Evolutionary conservation across 2,113 vertebrate species (phyloP), one percentile per base, ranked within the genome.

Genomic region (Gulo gulo): DNA sequence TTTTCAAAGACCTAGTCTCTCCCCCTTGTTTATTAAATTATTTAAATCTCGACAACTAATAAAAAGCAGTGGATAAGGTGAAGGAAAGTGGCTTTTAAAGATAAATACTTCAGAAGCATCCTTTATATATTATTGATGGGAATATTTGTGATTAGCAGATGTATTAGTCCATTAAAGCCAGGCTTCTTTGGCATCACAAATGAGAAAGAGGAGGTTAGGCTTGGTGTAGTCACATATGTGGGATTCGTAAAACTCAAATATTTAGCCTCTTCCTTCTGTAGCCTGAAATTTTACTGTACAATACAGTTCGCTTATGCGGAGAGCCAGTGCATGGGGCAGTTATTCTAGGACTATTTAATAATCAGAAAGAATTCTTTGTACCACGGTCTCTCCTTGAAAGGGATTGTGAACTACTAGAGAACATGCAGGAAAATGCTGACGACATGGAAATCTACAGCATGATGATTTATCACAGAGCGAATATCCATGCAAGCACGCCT

Each of bases 1-100:
- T 71, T 67, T 92, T 65, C 69, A 74, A 82, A 88, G 73, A 86
- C 5, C 23, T 57, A 71, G 57, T 81, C 29, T 82, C 86, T 74
- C 11, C 45, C 23, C 20, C 85, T 95, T 69, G 4, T 79, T 57
- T 76, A 76, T 82, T 96, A 85, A 26, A 59, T 84, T 93, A 76
- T 36, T 88, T 90, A 95, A 26, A 84, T 59, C 92, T 95, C 80
- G 74, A 94, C 29, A 88, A 91, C 74, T n/a, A 96, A n/a, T 39
- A 47, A 76, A 69, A 89, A 88, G 9, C 69, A 92, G 21, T 10
- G 16, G 61, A 47, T 36, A 20, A 15, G 78, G 14, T 21, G 15
- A 55, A 61, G 4, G 31, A 74, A 95, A 86, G 83, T 55, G n/a
- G 3, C 78, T 78, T 88, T 91, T 26, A 24, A 76, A 63, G 34